Conservation (phyloP, 2,113 vertebrate genomes). For the Thomomys bottae region DNA sequence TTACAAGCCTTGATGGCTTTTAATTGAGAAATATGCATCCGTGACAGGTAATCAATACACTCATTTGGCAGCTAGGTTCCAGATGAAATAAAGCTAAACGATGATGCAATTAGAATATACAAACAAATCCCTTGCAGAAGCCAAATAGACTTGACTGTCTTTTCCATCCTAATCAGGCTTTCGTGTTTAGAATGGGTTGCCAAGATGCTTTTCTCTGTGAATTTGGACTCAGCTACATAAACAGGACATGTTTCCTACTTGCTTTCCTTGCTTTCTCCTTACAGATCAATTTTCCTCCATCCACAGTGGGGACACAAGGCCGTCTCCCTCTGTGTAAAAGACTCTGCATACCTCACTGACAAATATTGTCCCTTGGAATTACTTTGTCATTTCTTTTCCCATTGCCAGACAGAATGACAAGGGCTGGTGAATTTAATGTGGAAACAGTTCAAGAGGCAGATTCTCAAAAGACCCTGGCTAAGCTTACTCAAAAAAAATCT, state of each 20-base stretch:
- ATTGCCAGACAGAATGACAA: constrained; percentile 47
- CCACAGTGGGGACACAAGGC: neutral
- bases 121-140: constrained; percentile 72
- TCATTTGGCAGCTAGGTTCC: constrained; percentile 74
- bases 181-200: constrained; percentile 12
- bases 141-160: constrained; percentile 50
- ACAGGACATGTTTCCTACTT: neutral
- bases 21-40: constrained; percentile 77
- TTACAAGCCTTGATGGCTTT: constrained; percentile 68
- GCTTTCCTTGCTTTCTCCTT: constrained; percentile 4
- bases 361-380: constrained; percentile 62
- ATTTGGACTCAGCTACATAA: neutral
- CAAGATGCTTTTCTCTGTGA: neutral
- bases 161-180: constrained; percentile 13
- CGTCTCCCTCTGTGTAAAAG: constrained; percentile 59
- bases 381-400: constrained; percentile 59
- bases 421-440: constrained; percentile 30
- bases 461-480: constrained; percentile 17
- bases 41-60: constrained; percentile 73
- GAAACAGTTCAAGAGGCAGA: neutral
- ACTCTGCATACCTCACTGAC: constrained; percentile 44
- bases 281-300: neutral
- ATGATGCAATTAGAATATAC: constrained; percentile 72
- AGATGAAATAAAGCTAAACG: constrained; percentile 72
- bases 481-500: neutral